These are phyloP conservation scores for Spatulosminthurus flaviceps DNA, from an alignment of 2,888 invertebrate genomes.

Conservation along the genomic window DNA sequence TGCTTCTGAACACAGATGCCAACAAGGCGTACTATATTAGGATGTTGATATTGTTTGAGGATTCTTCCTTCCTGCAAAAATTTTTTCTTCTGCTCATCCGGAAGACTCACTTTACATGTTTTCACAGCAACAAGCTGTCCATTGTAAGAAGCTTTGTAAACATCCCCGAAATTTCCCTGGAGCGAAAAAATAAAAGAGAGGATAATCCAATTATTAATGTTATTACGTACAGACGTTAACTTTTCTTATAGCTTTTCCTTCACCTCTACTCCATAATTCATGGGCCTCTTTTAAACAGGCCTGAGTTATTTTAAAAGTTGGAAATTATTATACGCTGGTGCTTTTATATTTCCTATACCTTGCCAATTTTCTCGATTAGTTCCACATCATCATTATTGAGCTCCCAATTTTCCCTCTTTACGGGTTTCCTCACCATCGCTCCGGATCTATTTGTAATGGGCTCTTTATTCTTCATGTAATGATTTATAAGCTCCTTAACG, in stretches of 20 bases:
- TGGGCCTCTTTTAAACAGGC: too few species aligned
- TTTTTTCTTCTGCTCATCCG: constrained; percentile 91
- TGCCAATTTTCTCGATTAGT: constrained; percentile 90
- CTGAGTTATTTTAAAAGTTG: too few species aligned
- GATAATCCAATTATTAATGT: too few species aligned
- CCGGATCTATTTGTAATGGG: constrained; percentile 93
- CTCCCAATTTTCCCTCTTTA: constrained; percentile 92
- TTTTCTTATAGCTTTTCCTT: too few species aligned
- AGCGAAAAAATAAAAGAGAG: constrained; percentile 50
- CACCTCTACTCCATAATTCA: too few species aligned
- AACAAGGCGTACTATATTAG: constrained; percentile 93
- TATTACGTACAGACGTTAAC: too few species aligned
- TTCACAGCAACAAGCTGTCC: constrained; percentile 93
- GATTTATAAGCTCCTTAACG: constrained; percentile 88
- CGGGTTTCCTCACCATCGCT: constrained; percentile 84
- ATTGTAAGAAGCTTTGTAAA: constrained; percentile 88
- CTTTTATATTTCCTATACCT: constrained; percentile 70
- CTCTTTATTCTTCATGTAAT: constrained; percentile 85
- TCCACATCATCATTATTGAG: constrained; percentile 94
- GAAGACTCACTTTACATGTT: constrained; percentile 91
- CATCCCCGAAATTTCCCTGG: constrained; percentile 97
- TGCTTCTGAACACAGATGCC: constrained; percentile 98
- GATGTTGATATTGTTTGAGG: constrained; percentile 95
- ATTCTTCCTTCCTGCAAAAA: constrained; percentile 96
- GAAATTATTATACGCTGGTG: not conserved